Evolutionary conservation across 1,140 invertebrate species (phyloP).

Genomic region (Gryon sp.): DNA sequence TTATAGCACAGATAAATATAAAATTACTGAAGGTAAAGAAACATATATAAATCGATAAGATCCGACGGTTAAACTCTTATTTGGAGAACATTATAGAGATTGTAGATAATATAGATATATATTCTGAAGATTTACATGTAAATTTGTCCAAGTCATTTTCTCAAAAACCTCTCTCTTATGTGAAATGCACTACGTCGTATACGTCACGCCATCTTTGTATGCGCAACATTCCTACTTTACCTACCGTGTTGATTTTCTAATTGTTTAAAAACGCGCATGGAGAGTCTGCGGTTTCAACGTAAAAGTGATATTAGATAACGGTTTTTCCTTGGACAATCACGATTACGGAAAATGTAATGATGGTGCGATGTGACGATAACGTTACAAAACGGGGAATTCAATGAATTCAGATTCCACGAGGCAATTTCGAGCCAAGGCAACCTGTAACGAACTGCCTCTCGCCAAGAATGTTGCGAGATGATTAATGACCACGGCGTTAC

Average conservation of each 20-base stretch:
- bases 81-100: too few species aligned
- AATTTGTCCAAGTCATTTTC: slow-evolving; percentile 1
- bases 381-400: slow-evolving; percentile 59
- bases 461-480: slow-evolving; percentile 55
- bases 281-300: background rate
- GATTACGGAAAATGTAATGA: slow-evolving; percentile 39
- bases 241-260: background rate
- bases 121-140: background rate
- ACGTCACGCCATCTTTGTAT: slow-evolving; percentile 23
- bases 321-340: slow-evolving; percentile 16
- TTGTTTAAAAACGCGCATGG: background rate
- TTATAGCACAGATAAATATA: too few species aligned
- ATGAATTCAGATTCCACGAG: slow-evolving; percentile 50
- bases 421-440: slow-evolving; percentile 50
- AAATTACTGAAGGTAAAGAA: too few species aligned
- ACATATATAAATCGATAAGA: too few species aligned
- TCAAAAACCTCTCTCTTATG: too few species aligned
- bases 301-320: slow-evolving; percentile 11
- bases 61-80: too few species aligned
- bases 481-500: slow-evolving; percentile 52
- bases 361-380: slow-evolving; percentile 48
- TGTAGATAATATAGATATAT: too few species aligned
- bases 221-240: slow-evolving; percentile 39
- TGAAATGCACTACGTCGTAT: too few species aligned
- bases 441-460: slow-evolving; percentile 50